Base-by-base conservation (phyloP, 35 echinoderm and acorn worm species). In the Lytechinus pictus region DNA sequence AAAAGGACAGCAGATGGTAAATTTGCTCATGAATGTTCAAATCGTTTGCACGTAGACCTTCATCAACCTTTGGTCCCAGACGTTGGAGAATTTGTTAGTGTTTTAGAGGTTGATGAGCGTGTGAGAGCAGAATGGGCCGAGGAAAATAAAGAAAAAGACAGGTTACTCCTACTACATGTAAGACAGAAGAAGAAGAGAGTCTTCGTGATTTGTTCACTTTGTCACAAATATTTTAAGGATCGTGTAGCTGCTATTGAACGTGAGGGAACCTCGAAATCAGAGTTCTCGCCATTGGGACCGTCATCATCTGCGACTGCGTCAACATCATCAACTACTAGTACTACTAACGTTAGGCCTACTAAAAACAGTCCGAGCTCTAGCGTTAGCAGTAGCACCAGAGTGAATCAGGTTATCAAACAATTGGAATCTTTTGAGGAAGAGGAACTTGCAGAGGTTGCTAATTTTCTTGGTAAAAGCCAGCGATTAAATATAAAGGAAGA, bases 91-190 rank as follows among this genome's bases (percentile, higher is more conserved):
- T 16, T 27, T 56, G 54, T 9, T 93, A 11, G 52, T 53, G 91
- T 93, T 8, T 7, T 54, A 3, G 51, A 51, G 8, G 56, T 27
- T 93, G 54, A 93, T 54, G 91, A 8, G n/a, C 8, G 14, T 10
- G 91, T 93, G 51, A 27, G 91, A 8, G 12, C 11, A 55, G 91
- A 93, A 93, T 93, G 91, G 91, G 91, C 51, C 8, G 56, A 93
- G 54, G 91, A 93, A n/a, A 93, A 93, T 28, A n/a, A n/a, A n/a
- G n/a, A n/a, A n/a, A n/a, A n/a, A n/a, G n/a, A n/a, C n/a, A n/a
- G n/a, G n/a, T n/a, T 27, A 1, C 6, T 52, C 54, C 9, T 55
- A 54, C 9, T 52, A 56, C 21, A 21, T 0, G 9, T 54, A 12
- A 93, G 9, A 1, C 6, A 56, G 91, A 89, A 53, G 87, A 9